Evolutionary conservation across 1,140 invertebrate genomes (phyloP), one percentile per base, ranked within the genome.

Genomic region (Chironomus tepperi): DNA sequence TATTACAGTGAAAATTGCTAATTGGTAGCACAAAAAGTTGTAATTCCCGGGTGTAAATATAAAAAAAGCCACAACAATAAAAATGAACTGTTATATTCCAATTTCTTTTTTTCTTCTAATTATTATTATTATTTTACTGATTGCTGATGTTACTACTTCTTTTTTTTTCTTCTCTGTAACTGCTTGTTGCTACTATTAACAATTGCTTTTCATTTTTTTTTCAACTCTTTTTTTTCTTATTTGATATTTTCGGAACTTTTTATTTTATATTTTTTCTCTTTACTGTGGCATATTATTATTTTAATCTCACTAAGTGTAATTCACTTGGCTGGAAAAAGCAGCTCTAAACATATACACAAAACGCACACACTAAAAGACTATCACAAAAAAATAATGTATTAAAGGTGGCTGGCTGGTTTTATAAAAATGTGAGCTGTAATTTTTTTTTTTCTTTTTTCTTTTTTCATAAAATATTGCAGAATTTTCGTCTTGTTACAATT

Each of bases 121-220:
- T 70, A 70, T 70, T 70, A 70, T 70, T 70, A 70, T 70, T 70
- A 70, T 70, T 70, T 70, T 70, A 70, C 65, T 70, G n/a, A 18
- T 70, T 18, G 65, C 19, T 70, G 24, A 34, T 19, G 65, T 19
- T 70, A 16, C 47, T 70, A 21, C 65, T 70, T 70, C 18, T 70
- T 21, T 70, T 19, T 67, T 18, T 67, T 70, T 70, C 19, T 21
- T 7, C 24, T 34, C 24, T 34, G 24, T 34, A 34, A 34, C 24
- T 34, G 24, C 24, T 34, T 34, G 24, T 34, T 34, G 24, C 24
- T 34, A 34, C 24, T 34, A 34, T 34, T 18, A 70, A 70, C 65
- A 70, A 21, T 57, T 57, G 65, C 65, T 70, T 70, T 70, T 70
- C 16, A 70, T 18, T 70, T 70, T 70, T 70, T 70, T 19, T 70